Base-by-base conservation (phyloP, 1,140 invertebrate genomes). In the Aphaenogaster floridana region DNA sequence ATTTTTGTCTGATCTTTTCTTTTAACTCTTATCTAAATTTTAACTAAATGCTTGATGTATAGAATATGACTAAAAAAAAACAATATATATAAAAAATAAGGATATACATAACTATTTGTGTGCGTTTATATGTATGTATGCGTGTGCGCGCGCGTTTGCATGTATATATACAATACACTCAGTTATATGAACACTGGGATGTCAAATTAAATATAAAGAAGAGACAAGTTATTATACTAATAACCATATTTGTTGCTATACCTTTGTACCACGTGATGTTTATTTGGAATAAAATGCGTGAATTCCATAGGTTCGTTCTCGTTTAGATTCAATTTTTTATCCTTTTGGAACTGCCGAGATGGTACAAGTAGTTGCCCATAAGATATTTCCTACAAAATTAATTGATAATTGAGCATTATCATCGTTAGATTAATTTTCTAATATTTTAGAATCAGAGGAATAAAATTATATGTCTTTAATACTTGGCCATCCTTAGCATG, bases 341-440 rank as follows among this genome's bases (percentile, higher is more conserved):
- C 95, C 64, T 91, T 95, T 83, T 94, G 94, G 88, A 95, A 95
- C 80, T 97, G 96, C 92, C 96, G 96, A 17, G 97, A 97, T 42
- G 98, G 98, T 90, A 98, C 97, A 86, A 99, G 95, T 69, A 99
- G 95, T 93, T 98, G 97, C 68, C 97, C 97, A 95, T 99, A 99
- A 39, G 98, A 99, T 89, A 98, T 97, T 95, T 98, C 97, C 95
- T 96, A 81, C 68, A 93, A 93, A 88, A 85, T 34, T 34, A 45
- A 84, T 28, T n/a, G 21, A 76, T 28, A 89, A 72, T 69, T n/a
- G 9, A 57, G 1, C 39, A 68, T 28, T 59, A 52, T 76, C 21
- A 86, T 34, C 36, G 15, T 28, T 3, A 69, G 5, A 52, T 45
- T 17, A 66, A 50, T 52, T 54, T 54, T 68, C 9, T 68, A 45